These are phyloP conservation scores for Drepana falcataria DNA, from an alignment of 2,888 invertebrate genomes.

Conservation along the genomic window DNA sequence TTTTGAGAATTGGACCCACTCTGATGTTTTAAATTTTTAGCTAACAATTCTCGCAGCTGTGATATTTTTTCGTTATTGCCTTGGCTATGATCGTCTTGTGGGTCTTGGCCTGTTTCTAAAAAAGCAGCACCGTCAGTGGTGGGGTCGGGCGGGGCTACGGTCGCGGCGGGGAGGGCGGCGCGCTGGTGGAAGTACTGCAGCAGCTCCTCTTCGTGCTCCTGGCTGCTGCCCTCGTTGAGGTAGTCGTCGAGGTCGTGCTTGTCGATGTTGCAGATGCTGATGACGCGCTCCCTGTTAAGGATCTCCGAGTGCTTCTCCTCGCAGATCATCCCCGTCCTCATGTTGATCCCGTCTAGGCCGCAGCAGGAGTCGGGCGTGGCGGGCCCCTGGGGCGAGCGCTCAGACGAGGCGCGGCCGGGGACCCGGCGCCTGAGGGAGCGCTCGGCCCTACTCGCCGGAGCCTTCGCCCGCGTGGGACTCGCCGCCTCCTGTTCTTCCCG, in stretches of 20 bases:
- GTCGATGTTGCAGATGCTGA: constrained; percentile 87
- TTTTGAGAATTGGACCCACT: constrained; percentile 51
- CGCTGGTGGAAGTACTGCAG: constrained; percentile 87
- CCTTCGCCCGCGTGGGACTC: constrained; percentile 75
- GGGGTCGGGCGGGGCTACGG: constrained; percentile 19
- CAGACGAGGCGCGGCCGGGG: constrained; percentile 46
- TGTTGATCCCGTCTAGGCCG: constrained; percentile 69
- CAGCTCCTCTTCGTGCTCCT: constrained; percentile 91
- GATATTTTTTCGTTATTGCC: constrained; percentile 83
- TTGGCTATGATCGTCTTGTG: constrained; percentile 69
- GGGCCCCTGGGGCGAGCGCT: constrained; percentile 50
- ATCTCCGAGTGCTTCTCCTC: constrained; percentile 75
- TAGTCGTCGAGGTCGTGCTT: constrained; percentile 90
- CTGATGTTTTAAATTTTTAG: constrained; percentile 80
- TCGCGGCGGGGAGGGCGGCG: constrained; percentile 44
- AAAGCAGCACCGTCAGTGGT: constrained; percentile 40
- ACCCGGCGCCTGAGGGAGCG: constrained; percentile 46
- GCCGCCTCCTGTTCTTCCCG: constrained; percentile 75
- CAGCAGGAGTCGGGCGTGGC: constrained; percentile 69
- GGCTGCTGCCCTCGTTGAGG: constrained; percentile 85
- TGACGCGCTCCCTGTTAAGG: constrained; percentile 82
- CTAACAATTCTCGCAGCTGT: constrained; percentile 84
- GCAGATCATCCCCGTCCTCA: constrained; percentile 66
- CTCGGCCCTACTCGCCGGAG: constrained; percentile 67
- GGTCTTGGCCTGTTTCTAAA: constrained; percentile 66